Conservation (phyloP, 2,888 invertebrate genomes). For the Papilio elwesi region DNA sequence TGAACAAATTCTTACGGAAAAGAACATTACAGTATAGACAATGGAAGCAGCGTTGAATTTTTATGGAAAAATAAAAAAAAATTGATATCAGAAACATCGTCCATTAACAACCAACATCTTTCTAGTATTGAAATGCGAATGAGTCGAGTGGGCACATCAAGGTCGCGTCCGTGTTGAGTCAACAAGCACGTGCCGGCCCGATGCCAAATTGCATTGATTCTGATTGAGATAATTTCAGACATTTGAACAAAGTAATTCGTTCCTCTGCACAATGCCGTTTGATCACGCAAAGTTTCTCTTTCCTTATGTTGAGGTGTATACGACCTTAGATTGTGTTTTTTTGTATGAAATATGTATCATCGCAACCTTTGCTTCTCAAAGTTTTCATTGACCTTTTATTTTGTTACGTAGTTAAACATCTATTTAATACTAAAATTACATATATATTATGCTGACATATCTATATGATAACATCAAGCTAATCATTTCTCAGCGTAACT, state of each 20-base stretch:
- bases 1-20: too few relatives aligned
- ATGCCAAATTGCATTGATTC: slow-evolving; percentile 41
- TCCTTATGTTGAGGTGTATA: slow-evolving; percentile 14
- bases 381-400: neutral
- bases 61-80: neutral
- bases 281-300: slow-evolving; percentile 21
- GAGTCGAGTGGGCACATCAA: slow-evolving; percentile 32
- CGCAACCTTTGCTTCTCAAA: neutral
- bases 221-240: slow-evolving; percentile 41
- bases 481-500: neutral
- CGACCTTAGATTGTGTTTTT: slow-evolving; percentile 1
- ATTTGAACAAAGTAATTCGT: slow-evolving; percentile 41
- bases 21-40: too few relatives aligned
- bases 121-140: slow-evolving; percentile 19
- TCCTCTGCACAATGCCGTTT: slow-evolving; percentile 38
- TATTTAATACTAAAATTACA: too few relatives aligned
- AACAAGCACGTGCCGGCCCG: slow-evolving; percentile 34
- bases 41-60: neutral
- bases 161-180: slow-evolving; percentile 37
- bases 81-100: neutral
- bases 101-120: slow-evolving; percentile 24
- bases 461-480: neutral
- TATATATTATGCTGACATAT: too few relatives aligned
- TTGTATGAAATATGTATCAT: slow-evolving; percentile 3
- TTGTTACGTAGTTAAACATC: too few relatives aligned